Conservation (phyloP, 2,113 vertebrate species). For the Vidua macroura region DNA sequence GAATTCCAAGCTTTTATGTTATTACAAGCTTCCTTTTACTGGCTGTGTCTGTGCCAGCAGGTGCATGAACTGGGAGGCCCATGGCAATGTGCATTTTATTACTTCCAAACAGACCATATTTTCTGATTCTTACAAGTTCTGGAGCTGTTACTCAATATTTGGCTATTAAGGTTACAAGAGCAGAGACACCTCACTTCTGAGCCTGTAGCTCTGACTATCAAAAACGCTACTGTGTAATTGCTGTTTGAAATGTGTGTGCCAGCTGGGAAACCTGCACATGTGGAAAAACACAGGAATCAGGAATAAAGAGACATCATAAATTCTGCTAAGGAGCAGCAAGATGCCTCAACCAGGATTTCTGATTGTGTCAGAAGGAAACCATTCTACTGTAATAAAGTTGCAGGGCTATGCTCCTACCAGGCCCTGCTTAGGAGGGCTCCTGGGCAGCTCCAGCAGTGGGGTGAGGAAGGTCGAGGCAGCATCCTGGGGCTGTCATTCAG, state of each 20-base stretch:
- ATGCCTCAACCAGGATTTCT: neutral
- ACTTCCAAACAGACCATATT: neutral
- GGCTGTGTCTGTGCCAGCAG: slow-evolving; percentile 34
- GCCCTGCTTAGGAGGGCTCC: fast-evolving
- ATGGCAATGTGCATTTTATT: slow-evolving; percentile 26
- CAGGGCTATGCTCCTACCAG: neutral
- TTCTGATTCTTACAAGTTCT: neutral
- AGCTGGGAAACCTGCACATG: neutral
- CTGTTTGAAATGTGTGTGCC: neutral
- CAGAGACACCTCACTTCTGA: neutral
- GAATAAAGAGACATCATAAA: neutral
- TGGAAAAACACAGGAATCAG: neutral
- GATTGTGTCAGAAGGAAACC: neutral
- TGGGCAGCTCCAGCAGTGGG: fast-evolving
- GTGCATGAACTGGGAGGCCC: slow-evolving; percentile 15
- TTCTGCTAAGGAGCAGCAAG: neutral
- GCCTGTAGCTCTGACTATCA: neutral
- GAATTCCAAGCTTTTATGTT: slow-evolving; percentile 53
- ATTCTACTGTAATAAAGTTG: neutral
- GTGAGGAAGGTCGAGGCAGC: neutral
- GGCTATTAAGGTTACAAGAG: neutral
- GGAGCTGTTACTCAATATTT: neutral
- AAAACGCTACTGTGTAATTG: neutral
- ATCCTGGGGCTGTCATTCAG: neutral
- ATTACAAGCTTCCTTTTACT: slow-evolving; percentile 39